phyloP scores from a whole-genome alignment of 2,797 vertebrate species.

The Eulemur albifrons region DNA sequence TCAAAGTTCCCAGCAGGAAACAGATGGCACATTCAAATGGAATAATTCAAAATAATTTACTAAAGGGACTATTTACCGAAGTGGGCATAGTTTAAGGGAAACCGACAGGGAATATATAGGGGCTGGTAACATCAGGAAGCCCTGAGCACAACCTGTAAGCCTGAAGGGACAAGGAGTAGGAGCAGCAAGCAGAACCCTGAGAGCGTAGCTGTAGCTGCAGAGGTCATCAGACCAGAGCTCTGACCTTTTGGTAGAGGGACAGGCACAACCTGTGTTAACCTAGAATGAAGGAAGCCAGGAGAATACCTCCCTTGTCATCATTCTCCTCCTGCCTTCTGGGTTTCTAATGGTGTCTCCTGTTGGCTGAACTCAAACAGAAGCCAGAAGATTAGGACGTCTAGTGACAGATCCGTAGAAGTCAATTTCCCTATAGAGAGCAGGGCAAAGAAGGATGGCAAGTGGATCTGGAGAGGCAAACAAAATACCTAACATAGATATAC shows the following conservation, averaged over 20 bases:
- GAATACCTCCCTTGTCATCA: background rate
- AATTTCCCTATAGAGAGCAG: background rate
- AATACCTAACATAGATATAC: background rate
- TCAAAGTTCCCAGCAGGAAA: slow-evolving; percentile 4
- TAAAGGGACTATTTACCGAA: background rate
- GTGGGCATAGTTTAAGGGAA: background rate
- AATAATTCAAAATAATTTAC: background rate
- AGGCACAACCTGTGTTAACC: background rate
- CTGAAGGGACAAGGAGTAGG: background rate
- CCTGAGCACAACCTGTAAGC: background rate
- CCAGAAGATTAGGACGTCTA: background rate
- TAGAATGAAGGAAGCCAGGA: background rate
- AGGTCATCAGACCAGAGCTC: background rate
- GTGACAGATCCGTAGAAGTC: background rate
- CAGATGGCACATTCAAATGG: background rate
- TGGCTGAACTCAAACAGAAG: background rate
- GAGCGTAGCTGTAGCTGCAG: background rate
- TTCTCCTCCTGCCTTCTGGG: background rate
- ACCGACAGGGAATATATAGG: background rate
- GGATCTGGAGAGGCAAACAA: background rate
- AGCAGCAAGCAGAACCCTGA: background rate
- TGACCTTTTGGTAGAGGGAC: background rate
- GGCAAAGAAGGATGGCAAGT: background rate
- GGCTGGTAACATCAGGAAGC: background rate
- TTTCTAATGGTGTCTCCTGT: background rate